A percentile compares a stretch with the other conserved stretches of the same genome.
phyloP scores from a whole-genome alignment of 92 coral and sea anemone genomes.

The Parazoanthus swiftii region DNA sequence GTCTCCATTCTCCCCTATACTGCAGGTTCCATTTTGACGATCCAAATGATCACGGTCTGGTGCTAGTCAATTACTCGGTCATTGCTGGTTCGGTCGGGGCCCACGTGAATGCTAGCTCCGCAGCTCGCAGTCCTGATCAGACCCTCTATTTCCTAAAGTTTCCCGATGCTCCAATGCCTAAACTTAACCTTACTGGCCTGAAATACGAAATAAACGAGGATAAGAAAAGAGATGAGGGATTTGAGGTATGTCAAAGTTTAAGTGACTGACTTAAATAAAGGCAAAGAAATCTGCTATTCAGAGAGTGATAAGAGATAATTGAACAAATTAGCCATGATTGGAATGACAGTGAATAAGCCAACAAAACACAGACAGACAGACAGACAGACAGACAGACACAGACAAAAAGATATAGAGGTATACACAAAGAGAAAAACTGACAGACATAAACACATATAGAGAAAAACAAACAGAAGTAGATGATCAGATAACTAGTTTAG shows the following conservation, averaged over 20 bases:
- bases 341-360: neutral
- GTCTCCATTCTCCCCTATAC: neutral
- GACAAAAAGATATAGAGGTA: neutral
- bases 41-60: constrained; percentile 22
- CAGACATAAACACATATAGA: too few relatives aligned
- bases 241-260: neutral
- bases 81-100: constrained; percentile 13
- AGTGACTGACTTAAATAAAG: neutral
- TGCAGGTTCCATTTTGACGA: constrained; percentile 10
- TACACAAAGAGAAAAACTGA: too few relatives aligned
- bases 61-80: constrained; percentile 29
- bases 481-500: too few relatives aligned
- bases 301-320: neutral
- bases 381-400: neutral
- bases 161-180: constrained; percentile 9
- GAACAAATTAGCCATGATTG: neutral
- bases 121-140: neutral
- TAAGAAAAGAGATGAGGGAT: neutral
- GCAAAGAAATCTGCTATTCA: neutral
- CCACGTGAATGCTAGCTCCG: neutral
- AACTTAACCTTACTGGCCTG: constrained; percentile 20
- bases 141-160: constrained; percentile 5
- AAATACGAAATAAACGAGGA: constrained; percentile 38
- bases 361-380: neutral
- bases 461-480: neutral